Conservation (phyloP, 2,888 invertebrate genomes). For the Hyppa rectilinea region DNA sequence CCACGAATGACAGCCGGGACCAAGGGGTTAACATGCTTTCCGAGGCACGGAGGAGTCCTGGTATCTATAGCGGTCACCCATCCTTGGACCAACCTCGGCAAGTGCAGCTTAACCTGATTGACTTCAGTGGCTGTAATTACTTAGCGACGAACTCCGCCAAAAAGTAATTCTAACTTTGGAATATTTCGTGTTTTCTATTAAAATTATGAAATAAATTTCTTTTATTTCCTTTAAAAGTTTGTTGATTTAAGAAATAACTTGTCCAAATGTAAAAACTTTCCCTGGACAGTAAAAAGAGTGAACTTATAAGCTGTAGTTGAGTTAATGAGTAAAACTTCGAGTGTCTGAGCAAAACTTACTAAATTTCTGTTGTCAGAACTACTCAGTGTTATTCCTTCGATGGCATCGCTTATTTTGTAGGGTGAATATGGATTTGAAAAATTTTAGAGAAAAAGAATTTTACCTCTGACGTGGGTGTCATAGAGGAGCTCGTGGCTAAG, state of each 20-base stretch:
- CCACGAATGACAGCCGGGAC: no score
- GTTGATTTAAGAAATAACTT: constrained; percentile 21
- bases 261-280: constrained; percentile 21
- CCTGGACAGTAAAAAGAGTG: constrained; percentile 19
- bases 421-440: constrained; percentile 4
- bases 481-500: no score
- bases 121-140: no score
- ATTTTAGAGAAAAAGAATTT: background rate
- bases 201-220: background rate
- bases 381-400: constrained; percentile 36
- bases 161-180: background rate
- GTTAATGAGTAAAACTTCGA: constrained; percentile 32
- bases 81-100: no score
- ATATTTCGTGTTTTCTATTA: background rate
- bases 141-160: no score
- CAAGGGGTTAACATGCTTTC: no score
- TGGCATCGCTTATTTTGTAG: constrained; percentile 19
- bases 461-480: background rate
- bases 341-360: constrained; percentile 29
- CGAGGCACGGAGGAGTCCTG: no score
- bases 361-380: constrained; percentile 46
- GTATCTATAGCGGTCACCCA: no score
- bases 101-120: no score
- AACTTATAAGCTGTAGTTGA: constrained; percentile 38
- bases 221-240: background rate